phyloP scores from a whole-genome alignment of 2,113 vertebrate genomes.

The Ophthalmolycus amberensis region DNA sequence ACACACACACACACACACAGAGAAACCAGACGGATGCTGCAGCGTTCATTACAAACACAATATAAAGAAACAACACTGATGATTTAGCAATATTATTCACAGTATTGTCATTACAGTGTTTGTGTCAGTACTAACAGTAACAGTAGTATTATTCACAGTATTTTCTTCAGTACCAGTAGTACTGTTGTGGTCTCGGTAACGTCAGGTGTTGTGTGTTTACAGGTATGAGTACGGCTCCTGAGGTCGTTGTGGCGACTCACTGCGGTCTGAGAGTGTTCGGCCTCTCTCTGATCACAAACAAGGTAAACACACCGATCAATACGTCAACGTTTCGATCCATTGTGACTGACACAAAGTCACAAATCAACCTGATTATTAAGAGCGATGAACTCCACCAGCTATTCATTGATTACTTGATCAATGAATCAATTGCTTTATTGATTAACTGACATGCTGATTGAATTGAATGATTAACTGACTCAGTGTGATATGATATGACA shows the following conservation, averaged over 20 bases:
- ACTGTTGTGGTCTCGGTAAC: background rate
- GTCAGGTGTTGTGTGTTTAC: conserved; percentile 12
- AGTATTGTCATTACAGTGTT: background rate
- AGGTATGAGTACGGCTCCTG: conserved; percentile 88
- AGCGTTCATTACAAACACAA: background rate
- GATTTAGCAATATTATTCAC: background rate
- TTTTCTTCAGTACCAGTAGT: background rate
- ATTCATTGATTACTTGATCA: background rate
- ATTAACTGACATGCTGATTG: background rate
- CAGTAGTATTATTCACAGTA: background rate
- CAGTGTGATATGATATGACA: background rate
- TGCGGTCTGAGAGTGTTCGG: conserved; percentile 86
- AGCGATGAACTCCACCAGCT: background rate
- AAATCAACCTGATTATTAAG: background rate
- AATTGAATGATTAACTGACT: too few species aligned
- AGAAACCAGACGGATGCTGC: background rate
- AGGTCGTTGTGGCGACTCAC: conserved; percentile 84
- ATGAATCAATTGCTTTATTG: background rate
- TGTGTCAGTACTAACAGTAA: background rate
- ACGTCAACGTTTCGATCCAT: background rate
- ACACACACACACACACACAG: background rate
- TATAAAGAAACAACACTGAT: background rate
- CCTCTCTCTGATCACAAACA: conserved; percentile 88
- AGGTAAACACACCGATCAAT: conserved; percentile 56
- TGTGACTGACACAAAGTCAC: background rate